Evolutionary conservation across 2,113 vertebrate genomes (phyloP).

Genomic region (Empidonax alnorum): DNA sequence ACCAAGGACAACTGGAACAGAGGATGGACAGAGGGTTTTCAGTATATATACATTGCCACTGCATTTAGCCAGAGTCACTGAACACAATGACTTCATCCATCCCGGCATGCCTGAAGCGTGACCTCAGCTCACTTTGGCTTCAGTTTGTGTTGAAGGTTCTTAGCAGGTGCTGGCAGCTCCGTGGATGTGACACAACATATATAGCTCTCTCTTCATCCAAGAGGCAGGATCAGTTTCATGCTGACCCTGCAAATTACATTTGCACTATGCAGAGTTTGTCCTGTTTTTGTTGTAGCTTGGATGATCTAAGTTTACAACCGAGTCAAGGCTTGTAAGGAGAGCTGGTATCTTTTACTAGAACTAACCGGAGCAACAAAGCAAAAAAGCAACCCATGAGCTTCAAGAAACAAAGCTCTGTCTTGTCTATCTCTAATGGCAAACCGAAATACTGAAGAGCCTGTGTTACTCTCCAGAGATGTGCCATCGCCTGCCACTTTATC

Average conservation of each 20-base stretch:
- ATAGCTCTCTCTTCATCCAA: conserved; percentile 54
- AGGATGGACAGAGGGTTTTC: neutral
- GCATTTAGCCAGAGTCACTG: neutral
- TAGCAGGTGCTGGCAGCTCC: conserved; percentile 57
- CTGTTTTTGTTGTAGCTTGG: conserved; percentile 41
- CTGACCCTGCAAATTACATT: conserved; percentile 59
- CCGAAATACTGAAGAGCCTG: neutral
- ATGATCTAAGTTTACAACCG: conserved; percentile 32
- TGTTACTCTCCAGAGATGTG: neutral
- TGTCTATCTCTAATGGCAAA: neutral
- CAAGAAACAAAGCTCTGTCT: neutral
- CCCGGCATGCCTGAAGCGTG: conserved; percentile 30
- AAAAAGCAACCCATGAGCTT: neutral
- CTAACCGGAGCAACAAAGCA: neutral
- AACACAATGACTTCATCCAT: conserved; percentile 51
- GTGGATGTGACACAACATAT: conserved; percentile 62
- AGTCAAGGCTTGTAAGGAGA: conserved; percentile 42
- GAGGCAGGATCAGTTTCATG: conserved; percentile 40
- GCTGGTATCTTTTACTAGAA: neutral
- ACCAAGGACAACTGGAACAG: neutral
- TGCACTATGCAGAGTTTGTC: conserved; percentile 40
- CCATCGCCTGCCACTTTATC: fast-evolving
- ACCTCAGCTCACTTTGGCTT: conserved; percentile 60
- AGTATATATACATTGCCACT: neutral
- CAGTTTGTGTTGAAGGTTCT: conserved; percentile 55